Base-by-base conservation (phyloP, 2,888 invertebrate genomes). In the Pedicia rivosa region DNA sequence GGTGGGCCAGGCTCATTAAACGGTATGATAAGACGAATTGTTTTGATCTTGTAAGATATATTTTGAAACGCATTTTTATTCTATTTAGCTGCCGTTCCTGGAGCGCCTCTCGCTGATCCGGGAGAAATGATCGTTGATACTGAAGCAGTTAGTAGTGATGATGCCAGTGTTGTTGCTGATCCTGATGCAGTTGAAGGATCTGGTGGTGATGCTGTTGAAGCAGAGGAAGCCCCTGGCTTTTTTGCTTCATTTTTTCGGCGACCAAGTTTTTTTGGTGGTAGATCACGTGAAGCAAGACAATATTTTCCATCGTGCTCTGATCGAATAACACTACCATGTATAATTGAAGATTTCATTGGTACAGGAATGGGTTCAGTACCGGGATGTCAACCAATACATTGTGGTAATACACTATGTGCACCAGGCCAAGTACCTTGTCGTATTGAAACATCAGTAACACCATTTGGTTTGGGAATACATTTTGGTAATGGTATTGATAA, bases 301-400 rank as follows among this genome's bases (percentile, higher is more conserved):
- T 53, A 55, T 41, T 54, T 47, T 22, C 52, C 55, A 37, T 52
- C 47, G 1, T 86, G 86, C 51, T 62, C 61, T 10, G 83, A 86
- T 52, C 68, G 78, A 34, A 71, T 86, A 33, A 73, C 83, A 2
- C 74, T 86, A 60, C 81, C 84, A 0, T 86, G 86, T 48, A 83
- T 86, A 51, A 76, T 78, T 38, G 86, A 86, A 50, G 84, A 86
- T 52, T 78, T 86, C 50, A 69, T 86, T 40, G 74, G 76, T 64
- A 80, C 54, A 3, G 57, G 57, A 1, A 65, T 71, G 0, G 76
- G 74, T 1, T 68, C 53, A 1, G 30, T 56, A 25, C 57, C 58
- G 0, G 54, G 75, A 7, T 86, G 86, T 52, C 79, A 79, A 53
- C 72, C 83, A 5, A 72, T 80, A 30, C 83, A 81, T 50, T 86